A percentile compares a stretch with the other conserved stretches of the same genome.
Evolutionary conservation across 2,113 vertebrate genomes (phyloP).

Genomic region (Plotosus lineatus): DNA sequence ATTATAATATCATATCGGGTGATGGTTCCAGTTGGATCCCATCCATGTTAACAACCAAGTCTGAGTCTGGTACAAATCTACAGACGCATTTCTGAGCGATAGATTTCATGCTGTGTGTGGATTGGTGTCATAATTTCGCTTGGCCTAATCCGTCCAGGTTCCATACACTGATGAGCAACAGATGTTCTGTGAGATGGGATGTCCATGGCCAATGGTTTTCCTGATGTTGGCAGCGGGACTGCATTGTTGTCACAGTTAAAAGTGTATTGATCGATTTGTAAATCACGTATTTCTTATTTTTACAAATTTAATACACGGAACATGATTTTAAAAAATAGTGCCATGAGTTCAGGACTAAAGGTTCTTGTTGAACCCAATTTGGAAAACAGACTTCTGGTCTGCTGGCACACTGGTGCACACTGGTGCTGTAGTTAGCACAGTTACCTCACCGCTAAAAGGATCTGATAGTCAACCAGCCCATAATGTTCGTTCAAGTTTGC

Average conservation of each 20-base stretch:
- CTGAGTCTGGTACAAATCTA: neutral
- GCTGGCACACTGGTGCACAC: too few species aligned
- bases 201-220: neutral
- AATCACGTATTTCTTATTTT: neutral
- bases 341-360: neutral
- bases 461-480: too few species aligned
- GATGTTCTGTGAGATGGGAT: neutral
- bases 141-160: neutral
- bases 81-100: neutral
- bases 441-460: too few species aligned
- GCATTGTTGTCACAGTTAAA: neutral
- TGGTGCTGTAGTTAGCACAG: too few species aligned
- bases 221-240: neutral
- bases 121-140: neutral
- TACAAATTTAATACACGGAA: neutral
- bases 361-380: neutral
- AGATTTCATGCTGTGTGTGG: neutral
- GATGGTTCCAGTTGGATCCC: too few species aligned
- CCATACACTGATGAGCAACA: neutral
- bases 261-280: neutral
- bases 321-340: neutral
- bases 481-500: too few species aligned
- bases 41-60: neutral
- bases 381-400: neutral
- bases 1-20: too few species aligned